Base-by-base conservation (phyloP, 2,797 vertebrate species). In the Mus minutoides region DNA sequence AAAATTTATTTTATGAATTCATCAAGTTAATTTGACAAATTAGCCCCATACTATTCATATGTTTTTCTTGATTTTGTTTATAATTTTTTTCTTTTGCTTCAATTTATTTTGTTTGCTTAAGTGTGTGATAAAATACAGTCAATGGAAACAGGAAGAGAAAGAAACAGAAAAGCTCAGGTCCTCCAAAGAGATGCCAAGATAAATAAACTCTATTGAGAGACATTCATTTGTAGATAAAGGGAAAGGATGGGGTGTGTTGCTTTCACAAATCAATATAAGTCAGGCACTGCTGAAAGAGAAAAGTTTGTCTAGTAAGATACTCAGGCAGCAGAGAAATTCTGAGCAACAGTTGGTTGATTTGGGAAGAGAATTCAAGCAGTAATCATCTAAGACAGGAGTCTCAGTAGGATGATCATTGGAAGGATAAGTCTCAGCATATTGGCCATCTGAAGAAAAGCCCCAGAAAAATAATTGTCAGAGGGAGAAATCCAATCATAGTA, bases 21-120 rank as follows among this genome's bases (percentile, higher is more conserved):
- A 56, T 43, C 8, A 56, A 19, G 64, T 13, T 26, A 69, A 22
- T 56, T 67, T 17, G 1, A 76, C n/a, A 88, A 80, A 82, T 76
- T 31, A 85, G 80, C 34, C 1, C 0, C 2, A 14, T 2, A 17
- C 7, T 49, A 34, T 60, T 2, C 13, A 88, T 60, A 80, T 21
- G 29, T 54, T 58, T 90, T 93, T 75, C 84, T 73, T 85, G 17
- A 12, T 29, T 62, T 67, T 67, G 19, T 83, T 75, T 71, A 34
- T 76, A 73, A 89, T 3, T 77, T 80, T 54, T 4, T 4, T 87
- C 86, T 84, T 89, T 77, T 88, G 24, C 78, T 93, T 73, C 83
- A 37, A 16, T 14, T 93, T 88, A 1, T 43, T 91, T 54, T 0
- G 11, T n/a, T 80, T 71, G 11, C 54, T 80, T 88, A 60, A 71